A percentile compares a stretch with the other conserved stretches of the same genome.
Evolutionary conservation across 2,888 invertebrate genomes (phyloP).

Genomic region (Apamea monoglypha): DNA sequence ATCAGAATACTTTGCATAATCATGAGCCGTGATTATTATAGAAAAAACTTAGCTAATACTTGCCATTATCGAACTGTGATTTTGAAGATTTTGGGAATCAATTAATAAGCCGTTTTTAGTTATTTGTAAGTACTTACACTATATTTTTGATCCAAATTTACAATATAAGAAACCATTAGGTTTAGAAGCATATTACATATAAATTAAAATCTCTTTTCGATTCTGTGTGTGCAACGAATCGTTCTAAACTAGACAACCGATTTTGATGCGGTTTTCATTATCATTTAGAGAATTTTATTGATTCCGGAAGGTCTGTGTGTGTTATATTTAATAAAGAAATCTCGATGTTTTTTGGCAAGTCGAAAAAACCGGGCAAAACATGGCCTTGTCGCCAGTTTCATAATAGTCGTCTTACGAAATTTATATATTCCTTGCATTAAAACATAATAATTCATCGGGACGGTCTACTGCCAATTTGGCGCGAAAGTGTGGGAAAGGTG

Average conservation of each 20-base stretch:
- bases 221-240: no score
- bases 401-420: not conserved
- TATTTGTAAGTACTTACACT: not conserved
- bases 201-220: no score
- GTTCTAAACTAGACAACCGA: no score
- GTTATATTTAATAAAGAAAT: no score
- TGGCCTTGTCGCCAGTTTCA: not conserved
- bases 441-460: not conserved
- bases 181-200: no score
- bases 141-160: not conserved
- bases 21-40: constrained; percentile 69
- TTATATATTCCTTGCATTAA: not conserved
- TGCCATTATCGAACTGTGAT: constrained; percentile 12
- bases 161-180: no score
- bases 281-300: no score
- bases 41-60: not conserved
- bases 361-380: no score
- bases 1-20: constrained; percentile 74
- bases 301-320: no score
- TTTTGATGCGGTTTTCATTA: no score
- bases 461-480: not conserved
- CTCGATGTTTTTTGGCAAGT: no score
- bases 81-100: not conserved
- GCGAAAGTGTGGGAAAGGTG: not conserved
- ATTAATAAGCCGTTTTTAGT: not conserved